A percentile compares a stretch with the other conserved stretches of the same genome.
Evolutionary conservation across 1,140 invertebrate genomes (phyloP).

Genomic region (Limonius californicus): DNA sequence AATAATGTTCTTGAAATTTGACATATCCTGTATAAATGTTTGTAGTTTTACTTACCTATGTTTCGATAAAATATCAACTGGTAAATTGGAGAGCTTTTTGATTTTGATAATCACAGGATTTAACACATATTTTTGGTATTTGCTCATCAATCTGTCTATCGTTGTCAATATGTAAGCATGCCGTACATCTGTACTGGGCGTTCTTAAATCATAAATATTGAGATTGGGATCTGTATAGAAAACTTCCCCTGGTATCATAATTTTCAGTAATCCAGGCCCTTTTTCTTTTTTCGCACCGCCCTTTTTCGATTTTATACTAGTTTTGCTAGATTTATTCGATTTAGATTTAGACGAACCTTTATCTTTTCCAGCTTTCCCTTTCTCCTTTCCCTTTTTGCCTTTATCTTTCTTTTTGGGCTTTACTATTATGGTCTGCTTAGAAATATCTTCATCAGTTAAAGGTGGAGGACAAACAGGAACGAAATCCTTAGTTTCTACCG

Average conservation of each 20-base stretch:
- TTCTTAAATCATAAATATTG: constrained; percentile 20
- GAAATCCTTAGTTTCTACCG: constrained; percentile 4
- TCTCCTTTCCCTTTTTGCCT: background rate
- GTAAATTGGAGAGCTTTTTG: constrained; percentile 26
- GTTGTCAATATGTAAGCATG: constrained; percentile 22
- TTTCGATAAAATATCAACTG: constrained; percentile 21
- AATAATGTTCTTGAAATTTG: background rate
- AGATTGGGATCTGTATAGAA: constrained; percentile 30
- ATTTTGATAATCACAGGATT: constrained; percentile 36
- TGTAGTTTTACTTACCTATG: constrained; percentile 16
- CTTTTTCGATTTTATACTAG: no score
- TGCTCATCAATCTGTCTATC: constrained; percentile 23
- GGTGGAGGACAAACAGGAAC: background rate
- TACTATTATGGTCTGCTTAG: background rate
- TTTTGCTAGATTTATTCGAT: no score
- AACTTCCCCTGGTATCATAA: constrained; percentile 30
- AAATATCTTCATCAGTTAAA: background rate
- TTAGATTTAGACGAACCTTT: no score
- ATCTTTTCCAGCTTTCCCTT: no score
- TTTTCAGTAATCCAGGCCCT: constrained; percentile 1
- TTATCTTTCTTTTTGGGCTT: constrained; percentile 12
- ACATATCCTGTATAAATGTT: no score
- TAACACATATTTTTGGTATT: constrained; percentile 26
- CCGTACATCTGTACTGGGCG: background rate
- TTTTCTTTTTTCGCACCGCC: background rate